Base-by-base conservation (phyloP, 2,888 invertebrate species). In the Drosophila mulleri region DNA sequence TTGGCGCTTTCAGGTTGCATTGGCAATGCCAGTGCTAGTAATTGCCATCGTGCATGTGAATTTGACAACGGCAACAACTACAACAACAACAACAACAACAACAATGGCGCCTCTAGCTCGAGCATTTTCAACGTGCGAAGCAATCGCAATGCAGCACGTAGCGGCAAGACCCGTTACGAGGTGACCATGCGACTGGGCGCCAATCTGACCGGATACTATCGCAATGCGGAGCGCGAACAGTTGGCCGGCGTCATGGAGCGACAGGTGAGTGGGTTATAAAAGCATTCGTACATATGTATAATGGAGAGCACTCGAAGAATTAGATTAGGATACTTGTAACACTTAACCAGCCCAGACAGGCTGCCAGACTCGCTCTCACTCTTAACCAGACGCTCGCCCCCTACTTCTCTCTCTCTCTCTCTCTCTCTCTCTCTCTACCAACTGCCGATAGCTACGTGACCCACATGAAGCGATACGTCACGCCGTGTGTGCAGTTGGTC, bases 151-250 rank as follows among this genome's bases (percentile, higher is more conserved):
- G 78, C 78, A 58, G 93, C 89, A 66, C 92, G 93, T 56, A 91
- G 84, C 29, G 93, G 92, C 26, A 93, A 92, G 72, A 92, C 92
- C 4, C 88, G 92, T 56, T 93, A 91, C 50, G 92, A 93, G 80
- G 92, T 93, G 39, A 93, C 93, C 60, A 92, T 93, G 86, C 87
- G 92, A 14, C 88, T 92, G 48, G 93, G 92, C n/a, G 91, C 91
- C 56, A 93, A 92, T 78, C 77, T 93, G 8, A 92, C 92, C 44
- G 90, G 90, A n/a, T 91, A 89, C 57, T 92, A 92, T 85, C 91
- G 92, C 41, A 77, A 90, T 63, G 73, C 83, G 14, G 92, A 92
- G 53, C 74, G 85, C 9, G 91, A 91, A 26, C 91, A 92, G 78
- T 67, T 93, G 64, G 90, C 92, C 11, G 79, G 85, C 47, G 78